Evolutionary conservation across 1,140 invertebrate genomes (phyloP).

Genomic region (Cotesia typhae): DNA sequence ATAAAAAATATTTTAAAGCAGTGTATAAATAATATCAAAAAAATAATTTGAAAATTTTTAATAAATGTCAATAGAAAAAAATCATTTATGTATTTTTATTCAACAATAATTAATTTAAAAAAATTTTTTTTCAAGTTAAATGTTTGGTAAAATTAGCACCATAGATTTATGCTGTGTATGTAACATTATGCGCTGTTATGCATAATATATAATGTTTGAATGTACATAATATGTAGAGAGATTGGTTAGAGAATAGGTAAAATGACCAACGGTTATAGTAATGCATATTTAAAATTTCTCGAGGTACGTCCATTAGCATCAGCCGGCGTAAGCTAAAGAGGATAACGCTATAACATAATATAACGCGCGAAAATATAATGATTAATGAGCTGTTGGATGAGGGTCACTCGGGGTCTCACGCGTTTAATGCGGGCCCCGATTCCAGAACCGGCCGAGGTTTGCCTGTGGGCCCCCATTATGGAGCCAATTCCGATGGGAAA

Average conservation of each 20-base stretch:
- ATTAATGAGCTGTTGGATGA: conserved; percentile 49
- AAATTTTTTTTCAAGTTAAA: too few relatives aligned
- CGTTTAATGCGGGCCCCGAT: conserved; percentile 45
- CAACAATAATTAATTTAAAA: too few relatives aligned
- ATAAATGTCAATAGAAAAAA: too few relatives aligned
- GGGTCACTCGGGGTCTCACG: conserved; percentile 39
- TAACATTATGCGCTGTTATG: too few relatives aligned
- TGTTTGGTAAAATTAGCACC: too few relatives aligned
- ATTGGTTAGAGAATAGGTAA: neutral
- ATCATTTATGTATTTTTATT: too few relatives aligned
- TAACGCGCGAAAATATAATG: conserved; percentile 53
- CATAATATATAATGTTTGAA: too few relatives aligned
- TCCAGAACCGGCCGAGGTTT: conserved; percentile 55
- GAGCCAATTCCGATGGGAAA: conserved; percentile 46
- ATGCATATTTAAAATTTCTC: neutral
- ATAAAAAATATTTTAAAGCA: too few relatives aligned
- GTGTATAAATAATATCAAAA: too few relatives aligned
- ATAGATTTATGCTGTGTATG: too few relatives aligned
- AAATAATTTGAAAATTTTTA: too few relatives aligned
- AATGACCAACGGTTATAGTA: conserved; percentile 27
- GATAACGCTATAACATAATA: too few relatives aligned
- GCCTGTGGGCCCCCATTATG: conserved; percentile 17
- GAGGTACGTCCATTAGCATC: neutral
- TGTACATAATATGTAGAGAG: neutral
- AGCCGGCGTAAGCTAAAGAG: neutral